Conservation (phyloP, 2,888 invertebrate species). For the Vanessa cardui region DNA sequence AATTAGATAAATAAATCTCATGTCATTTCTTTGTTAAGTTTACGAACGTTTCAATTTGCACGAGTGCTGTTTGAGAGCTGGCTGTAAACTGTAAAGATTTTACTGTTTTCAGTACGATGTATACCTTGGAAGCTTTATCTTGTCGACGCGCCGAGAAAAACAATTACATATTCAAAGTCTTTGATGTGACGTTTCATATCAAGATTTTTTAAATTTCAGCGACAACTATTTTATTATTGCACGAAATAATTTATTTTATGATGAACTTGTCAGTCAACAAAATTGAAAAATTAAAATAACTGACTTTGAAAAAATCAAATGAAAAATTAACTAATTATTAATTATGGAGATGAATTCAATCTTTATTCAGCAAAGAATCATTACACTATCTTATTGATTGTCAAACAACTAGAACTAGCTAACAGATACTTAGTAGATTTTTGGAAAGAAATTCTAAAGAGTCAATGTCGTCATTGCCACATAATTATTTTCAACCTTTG, state of each 20-base stretch:
- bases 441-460: no score
- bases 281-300: no score
- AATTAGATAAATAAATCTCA: constrained; percentile 47
- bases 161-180: constrained; percentile 18
- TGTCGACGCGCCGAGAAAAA: constrained; percentile 18
- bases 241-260: background rate
- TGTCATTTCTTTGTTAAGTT: constrained; percentile 63
- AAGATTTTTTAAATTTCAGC: constrained; percentile 1
- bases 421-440: no score
- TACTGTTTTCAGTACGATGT: constrained; percentile 29
- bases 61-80: constrained; percentile 48
- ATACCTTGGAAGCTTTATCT: constrained; percentile 27
- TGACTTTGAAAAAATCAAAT: no score
- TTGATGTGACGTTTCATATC: constrained; percentile 6
- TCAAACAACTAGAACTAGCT: no score
- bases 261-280: no score
- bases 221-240: background rate
- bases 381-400: no score
- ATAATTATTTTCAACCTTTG: no score
- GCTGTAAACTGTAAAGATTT: constrained; percentile 53
- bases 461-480: no score
- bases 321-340: no score
- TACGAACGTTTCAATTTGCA: constrained; percentile 62
- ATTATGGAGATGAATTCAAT: no score
- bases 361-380: no score